Percentiles rank a stretch among this genome's conserved stretches.
phyloP scores from a whole-genome alignment of 1,140 invertebrate genomes.

The Trinorchestia longiramus region DNA sequence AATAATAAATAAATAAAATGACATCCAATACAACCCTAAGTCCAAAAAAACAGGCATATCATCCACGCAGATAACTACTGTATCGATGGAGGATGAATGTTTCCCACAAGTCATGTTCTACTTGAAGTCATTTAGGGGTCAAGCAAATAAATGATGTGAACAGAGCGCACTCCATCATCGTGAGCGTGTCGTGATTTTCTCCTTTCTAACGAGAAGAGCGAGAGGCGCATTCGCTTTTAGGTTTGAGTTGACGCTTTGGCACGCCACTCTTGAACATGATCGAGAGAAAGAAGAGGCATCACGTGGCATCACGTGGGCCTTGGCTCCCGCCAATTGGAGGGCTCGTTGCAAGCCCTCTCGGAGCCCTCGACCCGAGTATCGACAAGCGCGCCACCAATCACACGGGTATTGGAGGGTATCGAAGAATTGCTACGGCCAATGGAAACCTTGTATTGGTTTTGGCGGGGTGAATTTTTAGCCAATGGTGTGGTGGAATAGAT shows the following conservation, averaged over 20 bases:
- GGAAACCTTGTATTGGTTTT: constrained; percentile 53
- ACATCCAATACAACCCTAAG: background rate
- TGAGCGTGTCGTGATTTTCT: constrained; percentile 41
- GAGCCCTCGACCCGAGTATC: constrained; percentile 47
- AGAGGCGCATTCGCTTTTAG: constrained; percentile 46
- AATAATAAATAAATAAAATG: background rate
- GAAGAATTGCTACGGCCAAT: constrained; percentile 55
- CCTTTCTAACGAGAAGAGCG: constrained; percentile 43
- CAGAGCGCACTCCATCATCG: background rate
- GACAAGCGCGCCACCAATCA: constrained; percentile 53
- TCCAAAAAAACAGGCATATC: background rate
- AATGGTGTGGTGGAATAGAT: constrained; percentile 34
- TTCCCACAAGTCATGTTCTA: background rate
- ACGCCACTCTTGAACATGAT: background rate
- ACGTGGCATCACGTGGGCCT: constrained; percentile 33
- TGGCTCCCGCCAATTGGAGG: constrained; percentile 19
- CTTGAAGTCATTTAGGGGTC: background rate
- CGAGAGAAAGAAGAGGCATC: constrained; percentile 54
- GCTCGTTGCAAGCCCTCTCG: constrained; percentile 12
- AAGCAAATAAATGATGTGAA: background rate
- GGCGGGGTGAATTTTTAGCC: constrained; percentile 42
- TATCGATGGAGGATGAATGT: background rate
- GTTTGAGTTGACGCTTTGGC: constrained; percentile 50
- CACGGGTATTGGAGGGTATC: constrained; percentile 54
- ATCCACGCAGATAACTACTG: background rate